Evolutionary conservation across 2,888 invertebrate genomes (phyloP).

Genomic region (Pyralis farinalis): DNA sequence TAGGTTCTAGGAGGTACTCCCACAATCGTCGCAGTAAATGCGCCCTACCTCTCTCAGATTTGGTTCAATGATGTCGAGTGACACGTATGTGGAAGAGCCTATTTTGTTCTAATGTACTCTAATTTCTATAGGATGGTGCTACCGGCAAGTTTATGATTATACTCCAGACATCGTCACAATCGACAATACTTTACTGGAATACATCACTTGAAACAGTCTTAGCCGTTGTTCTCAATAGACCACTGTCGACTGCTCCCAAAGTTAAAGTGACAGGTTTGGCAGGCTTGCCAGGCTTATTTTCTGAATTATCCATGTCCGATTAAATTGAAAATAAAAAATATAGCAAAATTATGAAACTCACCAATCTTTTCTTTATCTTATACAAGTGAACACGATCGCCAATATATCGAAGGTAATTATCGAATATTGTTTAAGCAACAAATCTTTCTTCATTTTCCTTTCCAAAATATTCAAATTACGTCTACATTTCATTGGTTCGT

Average conservation of each 20-base stretch:
- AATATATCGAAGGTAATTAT: constrained; percentile 49
- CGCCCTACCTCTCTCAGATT: no score
- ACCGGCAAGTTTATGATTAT: constrained; percentile 5
- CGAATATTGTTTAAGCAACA: constrained; percentile 12
- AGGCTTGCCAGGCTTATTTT: neutral
- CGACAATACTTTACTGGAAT: neutral
- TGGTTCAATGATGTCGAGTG: no score
- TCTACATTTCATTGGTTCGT: constrained; percentile 22
- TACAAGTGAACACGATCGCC: constrained; percentile 57
- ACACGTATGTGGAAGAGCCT: no score
- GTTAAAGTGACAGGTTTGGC: no score
- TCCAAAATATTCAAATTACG: constrained; percentile 7
- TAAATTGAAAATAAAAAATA: constrained; percentile 33
- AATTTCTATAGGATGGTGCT: constrained; percentile 11
- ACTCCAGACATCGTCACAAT: neutral
- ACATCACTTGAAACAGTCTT: constrained; percentile 45
- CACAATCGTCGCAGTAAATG: no score
- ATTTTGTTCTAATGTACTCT: neutral
- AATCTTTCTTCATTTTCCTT: constrained; percentile 63
- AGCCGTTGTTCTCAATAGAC: constrained; percentile 29
- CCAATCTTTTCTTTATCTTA: constrained; percentile 19
- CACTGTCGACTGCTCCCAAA: constrained; percentile 34
- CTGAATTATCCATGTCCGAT: no score
- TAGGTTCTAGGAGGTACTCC: no score
- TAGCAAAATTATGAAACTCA: constrained; percentile 29